Base-by-base conservation (phyloP, 1,140 invertebrate genomes). In the Gerris buenoi region DNA sequence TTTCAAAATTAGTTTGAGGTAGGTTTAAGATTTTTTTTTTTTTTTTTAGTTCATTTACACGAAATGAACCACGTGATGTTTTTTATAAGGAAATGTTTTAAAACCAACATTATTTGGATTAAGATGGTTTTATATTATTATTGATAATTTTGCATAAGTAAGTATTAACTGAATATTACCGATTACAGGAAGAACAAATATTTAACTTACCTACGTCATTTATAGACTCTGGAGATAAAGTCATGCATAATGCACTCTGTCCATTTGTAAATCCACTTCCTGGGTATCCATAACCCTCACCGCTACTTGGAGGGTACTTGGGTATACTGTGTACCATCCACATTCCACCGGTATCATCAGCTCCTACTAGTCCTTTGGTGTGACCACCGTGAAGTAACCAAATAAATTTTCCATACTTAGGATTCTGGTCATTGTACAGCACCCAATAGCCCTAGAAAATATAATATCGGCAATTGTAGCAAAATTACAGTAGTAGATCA, bases 281-380 rank as follows among this genome's bases (percentile, higher is more conserved):
- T 13, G 93, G 91, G 79, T 91, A 96, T 5, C 71, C 74, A 74
- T 94, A 96, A 18, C 73, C 59, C 64, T 71, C 64, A 29, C 67
- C 60, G 5, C 57, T 27, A 27, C 64, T 26, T 14, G 83, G 83
- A 25, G 81, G 64, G 79, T 87, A 97, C 71, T 85, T 82, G 0
- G 94, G 94, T 14, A 94, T 89, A 64, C 93, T 96, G 76, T 97
- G 94, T n/a, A 95, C 83, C 59, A 97, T 73, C 93, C 93, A 97
- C 72, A 95, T 84, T 1, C 92, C 92, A 28, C 81, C 80, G 3
- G 80, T 76, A 18, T 82, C 77, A 70, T 91, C 84, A 22, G 85
- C 85, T 5, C 87, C 79, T 18, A 96, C 75, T 0, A 88, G 84
- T 1, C 94, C 93, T 80, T 95, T 96, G 0, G 90, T 85, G 71